A percentile compares a stretch with the other conserved stretches of the same genome.
phyloP scores from a whole-genome alignment of 1,140 invertebrate genomes.

The Epicauta chinensis region DNA sequence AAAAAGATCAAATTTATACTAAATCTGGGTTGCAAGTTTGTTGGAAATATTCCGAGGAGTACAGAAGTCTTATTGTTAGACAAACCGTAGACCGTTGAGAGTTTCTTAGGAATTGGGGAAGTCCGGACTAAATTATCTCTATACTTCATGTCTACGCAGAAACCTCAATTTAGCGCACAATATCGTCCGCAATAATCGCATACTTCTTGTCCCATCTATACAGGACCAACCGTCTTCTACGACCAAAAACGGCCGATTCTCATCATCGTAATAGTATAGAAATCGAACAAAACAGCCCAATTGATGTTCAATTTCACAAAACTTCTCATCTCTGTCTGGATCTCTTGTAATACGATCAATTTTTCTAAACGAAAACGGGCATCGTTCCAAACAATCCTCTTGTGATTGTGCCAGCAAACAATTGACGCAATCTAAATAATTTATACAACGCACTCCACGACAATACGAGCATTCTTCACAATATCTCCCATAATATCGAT shows the following conservation, averaged over 20 bases:
- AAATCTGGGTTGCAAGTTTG: no score
- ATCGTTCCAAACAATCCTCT: neutral
- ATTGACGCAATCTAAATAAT: neutral
- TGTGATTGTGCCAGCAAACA: neutral
- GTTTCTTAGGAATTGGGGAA: no score
- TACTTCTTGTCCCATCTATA: no score
- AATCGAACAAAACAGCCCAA: slow-evolving; percentile 5
- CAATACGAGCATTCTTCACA: slow-evolving; percentile 14
- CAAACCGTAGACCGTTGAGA: no score
- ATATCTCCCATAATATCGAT: slow-evolving; percentile 5
- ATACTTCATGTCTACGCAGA: no score
- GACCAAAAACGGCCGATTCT: neutral
- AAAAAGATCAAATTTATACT: slow-evolving; percentile 47
- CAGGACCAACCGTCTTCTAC: no score
- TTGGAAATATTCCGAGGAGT: no score
- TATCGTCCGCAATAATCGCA: no score
- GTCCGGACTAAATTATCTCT: no score
- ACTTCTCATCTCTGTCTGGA: neutral
- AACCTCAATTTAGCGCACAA: no score
- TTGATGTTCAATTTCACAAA: slow-evolving; percentile 3
- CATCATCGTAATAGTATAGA: slow-evolving; percentile 1
- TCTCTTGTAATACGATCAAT: neutral
- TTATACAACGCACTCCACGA: neutral
- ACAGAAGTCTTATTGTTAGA: no score
- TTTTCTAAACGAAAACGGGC: neutral